A percentile compares a stretch with the other conserved stretches of the same genome.
Conservation (phyloP, 1,140 invertebrate genomes). For the Tetramorium simillimum region DNA sequence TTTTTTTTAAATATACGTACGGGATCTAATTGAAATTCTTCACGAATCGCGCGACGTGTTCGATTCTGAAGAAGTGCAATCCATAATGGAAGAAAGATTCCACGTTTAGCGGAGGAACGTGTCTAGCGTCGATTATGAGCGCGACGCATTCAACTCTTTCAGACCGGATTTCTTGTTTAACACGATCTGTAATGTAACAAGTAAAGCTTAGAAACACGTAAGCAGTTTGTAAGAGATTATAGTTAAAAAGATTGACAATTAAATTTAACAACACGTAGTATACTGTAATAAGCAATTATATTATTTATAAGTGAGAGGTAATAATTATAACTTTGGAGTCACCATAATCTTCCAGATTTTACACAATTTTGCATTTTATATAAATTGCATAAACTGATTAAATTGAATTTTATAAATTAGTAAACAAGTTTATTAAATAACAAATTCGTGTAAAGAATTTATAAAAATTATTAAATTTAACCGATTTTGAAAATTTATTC, state of each 20-base stretch:
- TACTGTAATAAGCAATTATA: background rate
- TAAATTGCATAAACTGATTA: background rate
- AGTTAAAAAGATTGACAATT: background rate
- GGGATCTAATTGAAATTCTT: constrained; percentile 40
- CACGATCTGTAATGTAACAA: background rate
- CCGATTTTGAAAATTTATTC: background rate
- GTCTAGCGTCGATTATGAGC: constrained; percentile 20
- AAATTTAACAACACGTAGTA: background rate
- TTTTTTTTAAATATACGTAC: background rate
- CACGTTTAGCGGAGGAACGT: constrained; percentile 32
- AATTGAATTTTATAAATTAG: background rate
- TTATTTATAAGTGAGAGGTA: background rate
- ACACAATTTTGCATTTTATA: background rate
- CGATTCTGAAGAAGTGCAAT: constrained; percentile 20
- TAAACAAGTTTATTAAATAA: background rate
- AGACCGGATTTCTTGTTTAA: background rate
- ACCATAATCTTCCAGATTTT: background rate
- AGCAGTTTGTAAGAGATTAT: background rate
- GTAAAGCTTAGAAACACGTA: background rate
- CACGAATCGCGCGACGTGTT: background rate
- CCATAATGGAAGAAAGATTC: constrained; percentile 27
- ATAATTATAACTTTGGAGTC: background rate
- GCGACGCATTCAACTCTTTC: background rate
- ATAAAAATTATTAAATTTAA: background rate
- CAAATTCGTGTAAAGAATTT: background rate